A percentile compares a stretch with the other conserved stretches of the same genome.
Evolutionary conservation across 2,797 vertebrate species (phyloP).

Genomic region (Mycteria americana): DNA sequence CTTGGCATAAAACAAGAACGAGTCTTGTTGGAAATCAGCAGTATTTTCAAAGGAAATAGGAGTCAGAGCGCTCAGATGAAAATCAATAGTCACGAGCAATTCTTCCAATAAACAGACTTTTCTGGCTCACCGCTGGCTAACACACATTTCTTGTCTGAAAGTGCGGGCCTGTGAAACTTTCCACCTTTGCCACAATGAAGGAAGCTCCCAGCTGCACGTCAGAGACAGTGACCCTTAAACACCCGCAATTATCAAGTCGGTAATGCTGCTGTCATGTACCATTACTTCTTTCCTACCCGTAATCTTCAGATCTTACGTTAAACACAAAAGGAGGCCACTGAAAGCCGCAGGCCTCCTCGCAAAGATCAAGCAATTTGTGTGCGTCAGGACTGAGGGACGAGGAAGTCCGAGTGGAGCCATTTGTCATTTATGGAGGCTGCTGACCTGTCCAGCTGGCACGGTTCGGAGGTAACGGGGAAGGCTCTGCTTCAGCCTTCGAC

Average conservation of each 20-base stretch:
- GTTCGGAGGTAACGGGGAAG: not conserved
- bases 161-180: not conserved
- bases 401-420: not conserved
- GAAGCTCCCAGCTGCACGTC: not conserved
- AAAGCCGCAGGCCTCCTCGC: not conserved
- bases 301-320: not conserved
- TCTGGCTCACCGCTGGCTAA: not conserved
- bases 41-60: not conserved
- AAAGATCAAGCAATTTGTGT: not conserved
- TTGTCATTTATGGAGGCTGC: not conserved
- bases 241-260: not conserved
- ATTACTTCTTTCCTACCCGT: not conserved
- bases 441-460: not conserved
- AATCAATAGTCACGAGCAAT: not conserved
- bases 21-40: not conserved
- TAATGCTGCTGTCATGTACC: not conserved
- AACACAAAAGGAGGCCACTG: not conserved
- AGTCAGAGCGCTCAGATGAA: not conserved
- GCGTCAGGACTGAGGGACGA: fast-evolving
- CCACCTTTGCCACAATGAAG: not conserved
- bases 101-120: not conserved
- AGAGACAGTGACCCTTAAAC: not conserved
- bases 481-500: not conserved
- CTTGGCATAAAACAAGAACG: not conserved
- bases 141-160: not conserved